Evolutionary conservation across 2,888 invertebrate species (phyloP).

Genomic region (Lepidocyrtinus sp.): DNA sequence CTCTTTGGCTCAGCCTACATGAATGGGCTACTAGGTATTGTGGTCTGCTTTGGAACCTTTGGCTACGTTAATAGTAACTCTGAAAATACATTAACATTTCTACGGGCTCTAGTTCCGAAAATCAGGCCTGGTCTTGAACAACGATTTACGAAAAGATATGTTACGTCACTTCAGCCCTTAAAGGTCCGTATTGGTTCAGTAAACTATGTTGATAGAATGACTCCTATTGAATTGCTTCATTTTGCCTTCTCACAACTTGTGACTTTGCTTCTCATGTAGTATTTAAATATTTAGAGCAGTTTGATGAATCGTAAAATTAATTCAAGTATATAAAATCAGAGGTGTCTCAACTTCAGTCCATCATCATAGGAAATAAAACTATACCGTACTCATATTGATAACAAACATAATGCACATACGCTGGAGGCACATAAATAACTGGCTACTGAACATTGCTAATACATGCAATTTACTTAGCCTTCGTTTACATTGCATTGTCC

Average conservation of each 20-base stretch:
- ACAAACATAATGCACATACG: too few species aligned
- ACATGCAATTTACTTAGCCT: too few species aligned
- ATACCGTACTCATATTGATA: too few species aligned
- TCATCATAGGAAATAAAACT: too few species aligned
- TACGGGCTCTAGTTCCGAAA: background rate
- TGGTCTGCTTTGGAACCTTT: slow-evolving; percentile 22
- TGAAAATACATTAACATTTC: background rate
- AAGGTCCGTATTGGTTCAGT: slow-evolving; percentile 24
- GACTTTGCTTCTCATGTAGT: slow-evolving; percentile 18
- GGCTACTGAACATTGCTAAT: too few species aligned
- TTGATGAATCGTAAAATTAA: too few species aligned
- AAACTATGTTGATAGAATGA: slow-evolving; percentile 26
- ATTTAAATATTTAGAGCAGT: too few species aligned
- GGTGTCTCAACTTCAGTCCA: too few species aligned
- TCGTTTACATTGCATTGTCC: too few species aligned
- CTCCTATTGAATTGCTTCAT: slow-evolving; percentile 22
- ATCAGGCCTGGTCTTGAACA: background rate
- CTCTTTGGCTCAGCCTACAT: slow-evolving; percentile 26
- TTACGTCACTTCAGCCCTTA: slow-evolving; percentile 20
- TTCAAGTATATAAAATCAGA: too few species aligned
- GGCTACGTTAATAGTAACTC: slow-evolving; percentile 29
- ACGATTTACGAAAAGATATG: background rate
- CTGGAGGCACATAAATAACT: too few species aligned
- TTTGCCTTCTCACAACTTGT: slow-evolving; percentile 31
- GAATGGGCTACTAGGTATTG: slow-evolving; percentile 31